Evolutionary conservation across 2,113 vertebrate genomes (phyloP).

Genomic region (Copsychus sechellarum): DNA sequence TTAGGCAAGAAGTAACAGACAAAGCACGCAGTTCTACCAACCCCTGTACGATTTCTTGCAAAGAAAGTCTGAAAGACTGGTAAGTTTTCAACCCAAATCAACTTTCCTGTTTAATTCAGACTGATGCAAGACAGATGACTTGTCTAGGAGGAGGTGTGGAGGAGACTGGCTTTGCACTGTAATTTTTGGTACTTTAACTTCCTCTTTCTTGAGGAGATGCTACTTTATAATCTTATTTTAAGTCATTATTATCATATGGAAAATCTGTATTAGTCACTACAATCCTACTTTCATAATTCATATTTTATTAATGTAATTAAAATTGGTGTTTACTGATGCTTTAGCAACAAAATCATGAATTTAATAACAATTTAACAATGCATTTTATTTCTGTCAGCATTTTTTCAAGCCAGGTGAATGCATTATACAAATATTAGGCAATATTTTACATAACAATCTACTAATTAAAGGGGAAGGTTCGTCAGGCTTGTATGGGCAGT

Average conservation of each 20-base stretch:
- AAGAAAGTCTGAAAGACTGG: background rate
- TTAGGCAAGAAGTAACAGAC: background rate
- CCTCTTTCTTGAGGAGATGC: background rate
- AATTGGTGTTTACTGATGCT: constrained; percentile 29
- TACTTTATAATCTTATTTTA: constrained; percentile 33
- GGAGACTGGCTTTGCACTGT: background rate
- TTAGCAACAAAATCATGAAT: constrained; percentile 35
- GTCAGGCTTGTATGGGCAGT: background rate
- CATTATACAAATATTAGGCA: constrained; percentile 19
- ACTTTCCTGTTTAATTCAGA: background rate
- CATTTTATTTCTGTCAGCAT: constrained; percentile 28
- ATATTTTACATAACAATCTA: constrained; percentile 25
- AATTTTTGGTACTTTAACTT: constrained; percentile 5
- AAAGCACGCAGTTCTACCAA: background rate
- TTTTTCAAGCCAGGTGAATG: constrained; percentile 30
- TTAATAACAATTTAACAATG: constrained; percentile 40
- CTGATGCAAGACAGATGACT: background rate
- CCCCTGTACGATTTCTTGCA: background rate
- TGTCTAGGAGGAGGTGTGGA: background rate
- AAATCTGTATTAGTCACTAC: constrained; percentile 17
- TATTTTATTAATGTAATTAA: constrained; percentile 58
- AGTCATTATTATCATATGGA: background rate
- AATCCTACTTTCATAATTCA: constrained; percentile 4
- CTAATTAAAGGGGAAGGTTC: background rate
- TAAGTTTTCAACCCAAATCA: background rate